Percentiles rank a stretch among this genome's conserved stretches.
Conservation (phyloP, 2,113 vertebrate species). For the Rhinopomastus cyanomelas region DNA sequence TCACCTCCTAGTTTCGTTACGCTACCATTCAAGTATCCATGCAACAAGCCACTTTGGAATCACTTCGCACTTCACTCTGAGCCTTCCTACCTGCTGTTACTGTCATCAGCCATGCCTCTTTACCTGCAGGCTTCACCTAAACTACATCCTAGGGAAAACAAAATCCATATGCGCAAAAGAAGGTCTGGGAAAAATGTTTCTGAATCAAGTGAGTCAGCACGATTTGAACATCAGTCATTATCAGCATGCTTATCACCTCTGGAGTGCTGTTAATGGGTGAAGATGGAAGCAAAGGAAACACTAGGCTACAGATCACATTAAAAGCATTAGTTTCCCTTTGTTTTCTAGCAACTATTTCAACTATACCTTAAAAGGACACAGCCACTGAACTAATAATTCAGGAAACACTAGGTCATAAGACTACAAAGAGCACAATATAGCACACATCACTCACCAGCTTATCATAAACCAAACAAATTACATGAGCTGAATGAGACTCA, state of each 20-base stretch:
- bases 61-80: neutral
- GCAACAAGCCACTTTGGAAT: neutral
- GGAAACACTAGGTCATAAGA: neutral
- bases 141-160: neutral
- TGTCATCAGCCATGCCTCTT: neutral
- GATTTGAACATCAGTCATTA: neutral
- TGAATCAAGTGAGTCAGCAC: neutral
- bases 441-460: neutral
- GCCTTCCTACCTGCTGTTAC: neutral
- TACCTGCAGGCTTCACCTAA: neutral
- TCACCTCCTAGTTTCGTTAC: neutral
- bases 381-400: neutral
- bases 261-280: neutral
- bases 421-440: neutral
- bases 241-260: neutral
- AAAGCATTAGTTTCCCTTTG: neutral
- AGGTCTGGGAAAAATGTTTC: neutral
- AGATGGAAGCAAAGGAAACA: neutral
- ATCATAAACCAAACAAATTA: neutral
- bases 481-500: accelerated
- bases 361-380: neutral
- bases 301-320: neutral
- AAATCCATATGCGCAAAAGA: neutral
- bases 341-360: neutral
- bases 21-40: neutral